Percentiles rank a stretch among this genome's conserved stretches.
Evolutionary conservation across 2,888 invertebrate genomes (phyloP).

Genomic region (Orchestes rusci): DNA sequence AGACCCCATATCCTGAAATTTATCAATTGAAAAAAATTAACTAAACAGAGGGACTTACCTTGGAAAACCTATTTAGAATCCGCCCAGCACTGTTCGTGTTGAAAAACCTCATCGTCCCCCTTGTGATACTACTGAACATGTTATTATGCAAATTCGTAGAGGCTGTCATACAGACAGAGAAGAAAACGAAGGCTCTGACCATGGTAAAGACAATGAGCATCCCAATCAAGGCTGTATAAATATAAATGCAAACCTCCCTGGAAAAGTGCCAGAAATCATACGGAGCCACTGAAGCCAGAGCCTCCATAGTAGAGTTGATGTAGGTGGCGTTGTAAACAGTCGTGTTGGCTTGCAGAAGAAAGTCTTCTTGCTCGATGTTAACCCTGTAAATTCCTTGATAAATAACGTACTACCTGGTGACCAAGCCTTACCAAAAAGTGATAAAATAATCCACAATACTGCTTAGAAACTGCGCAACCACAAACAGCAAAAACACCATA

Average conservation of each 20-base stretch:
- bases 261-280: constrained; percentile 38
- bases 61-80: constrained; percentile 62
- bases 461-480: constrained; percentile 63
- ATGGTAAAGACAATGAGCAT: constrained; percentile 44
- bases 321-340: no score
- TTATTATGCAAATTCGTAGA: constrained; percentile 50
- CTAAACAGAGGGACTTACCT: constrained; percentile 32
- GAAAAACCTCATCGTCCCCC: constrained; percentile 60
- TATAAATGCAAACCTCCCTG: constrained; percentile 37
- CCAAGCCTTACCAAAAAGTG: constrained; percentile 58
- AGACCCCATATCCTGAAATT: constrained; percentile 50
- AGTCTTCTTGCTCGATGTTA: constrained; percentile 35
- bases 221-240: constrained; percentile 42
- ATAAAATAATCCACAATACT: constrained; percentile 81
- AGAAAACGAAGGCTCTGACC: constrained; percentile 48
- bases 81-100: constrained; percentile 57
- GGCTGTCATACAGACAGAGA: constrained; percentile 48
- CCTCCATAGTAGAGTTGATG: neutral
- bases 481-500: constrained; percentile 56
- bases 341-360: no score
- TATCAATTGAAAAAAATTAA: neutral
- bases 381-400: constrained; percentile 30
- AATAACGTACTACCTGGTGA: neutral
- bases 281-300: no score
- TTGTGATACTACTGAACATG: constrained; percentile 48